phyloP scores from a whole-genome alignment of 2,888 invertebrate genomes.

The Gonocerus acuteangulatus region DNA sequence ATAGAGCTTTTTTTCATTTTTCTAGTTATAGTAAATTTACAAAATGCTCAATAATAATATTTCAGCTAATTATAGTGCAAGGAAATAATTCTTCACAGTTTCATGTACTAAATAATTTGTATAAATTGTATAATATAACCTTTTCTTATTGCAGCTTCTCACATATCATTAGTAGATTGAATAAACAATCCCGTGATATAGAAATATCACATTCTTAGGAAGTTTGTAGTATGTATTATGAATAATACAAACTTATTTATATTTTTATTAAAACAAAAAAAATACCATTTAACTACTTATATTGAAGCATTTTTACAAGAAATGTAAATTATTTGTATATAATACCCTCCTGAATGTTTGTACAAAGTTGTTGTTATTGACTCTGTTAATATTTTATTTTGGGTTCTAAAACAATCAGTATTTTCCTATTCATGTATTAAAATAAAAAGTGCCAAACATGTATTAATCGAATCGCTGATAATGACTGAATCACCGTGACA shows the following conservation, averaged over 20 bases:
- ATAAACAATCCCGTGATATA: background rate
- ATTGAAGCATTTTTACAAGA: background rate
- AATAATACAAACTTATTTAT: too few species aligned
- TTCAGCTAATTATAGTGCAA: background rate
- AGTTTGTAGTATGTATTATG: background rate
- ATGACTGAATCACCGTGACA: slow-evolving; percentile 12
- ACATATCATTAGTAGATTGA: slow-evolving; percentile 6
- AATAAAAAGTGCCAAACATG: slow-evolving; percentile 23
- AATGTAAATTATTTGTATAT: slow-evolving; percentile 10
- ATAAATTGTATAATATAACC: background rate
- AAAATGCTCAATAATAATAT: slow-evolving; percentile 13
- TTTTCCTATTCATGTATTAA: slow-evolving; percentile 18
- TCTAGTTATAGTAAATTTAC: background rate
- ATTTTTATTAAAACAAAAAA: too few species aligned
- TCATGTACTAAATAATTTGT: too few species aligned
- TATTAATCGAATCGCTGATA: slow-evolving; percentile 24
- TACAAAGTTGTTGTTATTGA: slow-evolving; percentile 18
- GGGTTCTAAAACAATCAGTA: slow-evolving; percentile 20
- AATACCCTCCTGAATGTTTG: background rate
- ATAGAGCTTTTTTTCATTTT: background rate
- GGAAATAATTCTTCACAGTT: background rate
- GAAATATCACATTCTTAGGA: background rate
- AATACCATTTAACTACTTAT: too few species aligned
- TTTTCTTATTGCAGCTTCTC: background rate
- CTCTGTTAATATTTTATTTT: slow-evolving; percentile 6